A percentile compares a stretch with the other conserved stretches of the same genome.
Evolutionary conservation across 2,113 vertebrate species (phyloP).

Genomic region (Campylomormyrus tamandua): DNA sequence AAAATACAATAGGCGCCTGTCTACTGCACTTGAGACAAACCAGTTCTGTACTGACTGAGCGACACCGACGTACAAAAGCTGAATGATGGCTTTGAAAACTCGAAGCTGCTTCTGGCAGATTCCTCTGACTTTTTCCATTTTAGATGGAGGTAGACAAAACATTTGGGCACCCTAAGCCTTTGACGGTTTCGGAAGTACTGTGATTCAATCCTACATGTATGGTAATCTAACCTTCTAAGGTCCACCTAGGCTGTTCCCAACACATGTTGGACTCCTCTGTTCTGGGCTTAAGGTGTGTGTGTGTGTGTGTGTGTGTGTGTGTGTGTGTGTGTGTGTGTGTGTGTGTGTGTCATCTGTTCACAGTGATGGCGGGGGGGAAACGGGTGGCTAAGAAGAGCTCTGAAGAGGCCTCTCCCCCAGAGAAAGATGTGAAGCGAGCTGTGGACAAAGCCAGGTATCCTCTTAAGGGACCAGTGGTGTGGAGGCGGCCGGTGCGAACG

Average conservation of each 20-base stretch:
- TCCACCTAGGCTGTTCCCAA: not conserved
- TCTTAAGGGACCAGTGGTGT: not conserved
- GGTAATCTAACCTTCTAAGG: not conserved
- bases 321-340: not conserved
- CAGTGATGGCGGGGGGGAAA: not conserved
- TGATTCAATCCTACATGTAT: not conserved
- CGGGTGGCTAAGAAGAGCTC: not conserved
- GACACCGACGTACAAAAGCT: not conserved
- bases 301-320: not conserved
- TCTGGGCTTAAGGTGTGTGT: not conserved
- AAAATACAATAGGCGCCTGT: not conserved
- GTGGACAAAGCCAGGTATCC: not conserved
- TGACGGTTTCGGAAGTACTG: not conserved
- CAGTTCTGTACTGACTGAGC: not conserved
- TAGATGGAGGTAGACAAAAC: not conserved
- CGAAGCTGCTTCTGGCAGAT: not conserved
- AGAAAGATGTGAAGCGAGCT: not conserved
- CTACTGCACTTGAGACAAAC: not conserved
- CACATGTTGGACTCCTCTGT: not conserved
- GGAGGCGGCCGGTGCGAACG: not conserved
- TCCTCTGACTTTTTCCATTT: not conserved
- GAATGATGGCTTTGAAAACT: not conserved
- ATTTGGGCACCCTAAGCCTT: not conserved
- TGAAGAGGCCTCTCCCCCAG: not conserved
- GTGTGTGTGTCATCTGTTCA: not conserved